Percentiles rank a stretch among this genome's conserved stretches.
These are phyloP conservation scores for Heliconius nattereri DNA, from an alignment of 1,140 invertebrate species.

Conservation along the genomic window DNA sequence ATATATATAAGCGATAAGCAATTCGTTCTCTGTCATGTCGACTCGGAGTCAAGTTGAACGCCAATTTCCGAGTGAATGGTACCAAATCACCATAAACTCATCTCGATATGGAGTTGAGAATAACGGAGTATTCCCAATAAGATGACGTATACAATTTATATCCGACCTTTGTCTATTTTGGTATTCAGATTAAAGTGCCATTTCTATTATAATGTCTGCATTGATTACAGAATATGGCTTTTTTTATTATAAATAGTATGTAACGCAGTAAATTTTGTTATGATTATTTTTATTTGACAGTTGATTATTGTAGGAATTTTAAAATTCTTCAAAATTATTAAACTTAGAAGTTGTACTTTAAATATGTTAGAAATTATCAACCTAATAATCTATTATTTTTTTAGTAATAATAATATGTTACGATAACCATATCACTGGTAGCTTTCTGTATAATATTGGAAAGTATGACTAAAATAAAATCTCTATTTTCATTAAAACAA, in stretches of 20 bases:
- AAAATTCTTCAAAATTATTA: no score
- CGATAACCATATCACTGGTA: no score
- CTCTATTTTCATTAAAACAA: no score
- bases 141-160: constrained; percentile 65
- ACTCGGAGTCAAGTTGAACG: constrained; percentile 62
- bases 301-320: no score
- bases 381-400: no score
- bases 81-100: constrained; percentile 79
- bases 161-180: constrained; percentile 60
- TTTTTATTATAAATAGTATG: not conserved
- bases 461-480: no score
- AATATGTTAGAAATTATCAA: no score
- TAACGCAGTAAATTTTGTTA: no score
- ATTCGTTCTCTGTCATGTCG: constrained; percentile 55
- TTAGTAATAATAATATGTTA: no score
- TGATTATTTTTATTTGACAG: no score
- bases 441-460: no score
- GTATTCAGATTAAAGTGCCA: constrained; percentile 48
- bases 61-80: constrained; percentile 75
- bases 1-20: constrained; percentile 43
- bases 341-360: no score
- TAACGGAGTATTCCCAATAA: constrained; percentile 69
- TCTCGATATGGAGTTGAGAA: constrained; percentile 75
- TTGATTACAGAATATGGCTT: not conserved
- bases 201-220: constrained; percentile 13